These are phyloP conservation scores for Bombus pascuorum DNA, from an alignment of 1,140 invertebrate species.

Conservation along the genomic window DNA sequence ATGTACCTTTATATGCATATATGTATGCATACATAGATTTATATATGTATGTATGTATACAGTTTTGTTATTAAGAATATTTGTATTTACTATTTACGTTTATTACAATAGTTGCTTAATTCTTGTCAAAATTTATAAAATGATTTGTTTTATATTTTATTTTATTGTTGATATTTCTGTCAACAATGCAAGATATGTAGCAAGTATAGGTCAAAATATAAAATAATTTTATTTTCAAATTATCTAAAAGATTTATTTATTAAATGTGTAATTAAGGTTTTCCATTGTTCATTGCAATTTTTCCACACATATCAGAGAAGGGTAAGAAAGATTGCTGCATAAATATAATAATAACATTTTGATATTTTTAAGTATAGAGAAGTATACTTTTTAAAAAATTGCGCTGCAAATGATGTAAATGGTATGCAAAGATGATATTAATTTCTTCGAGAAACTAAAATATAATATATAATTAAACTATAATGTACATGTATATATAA, in stretches of 20 bases:
- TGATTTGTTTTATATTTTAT: slow-evolving; percentile 73
- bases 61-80: slow-evolving; percentile 59
- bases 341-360: background rate
- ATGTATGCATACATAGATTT: slow-evolving; percentile 42
- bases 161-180: slow-evolving; percentile 65
- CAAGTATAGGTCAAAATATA: slow-evolving; percentile 71
- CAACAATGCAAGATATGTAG: slow-evolving; percentile 68
- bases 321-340: background rate
- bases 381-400: background rate
- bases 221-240: slow-evolving; percentile 66
- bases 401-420: background rate
- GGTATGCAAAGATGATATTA: background rate
- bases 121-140: slow-evolving; percentile 66
- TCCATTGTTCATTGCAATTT: background rate
- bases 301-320: background rate
- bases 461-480: background rate
- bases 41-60: slow-evolving; percentile 44
- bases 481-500: background rate
- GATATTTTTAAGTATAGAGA: background rate
- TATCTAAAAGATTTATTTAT: background rate
- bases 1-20: slow-evolving; percentile 45
- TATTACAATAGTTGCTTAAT: slow-evolving; percentile 66
- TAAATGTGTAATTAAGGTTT: background rate
- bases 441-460: background rate
- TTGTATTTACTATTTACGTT: slow-evolving; percentile 54